A percentile compares a stretch with the other conserved stretches of the same genome.
Evolutionary conservation across 1,140 invertebrate genomes (phyloP).

Genomic region (Rhopalosiphum padi): DNA sequence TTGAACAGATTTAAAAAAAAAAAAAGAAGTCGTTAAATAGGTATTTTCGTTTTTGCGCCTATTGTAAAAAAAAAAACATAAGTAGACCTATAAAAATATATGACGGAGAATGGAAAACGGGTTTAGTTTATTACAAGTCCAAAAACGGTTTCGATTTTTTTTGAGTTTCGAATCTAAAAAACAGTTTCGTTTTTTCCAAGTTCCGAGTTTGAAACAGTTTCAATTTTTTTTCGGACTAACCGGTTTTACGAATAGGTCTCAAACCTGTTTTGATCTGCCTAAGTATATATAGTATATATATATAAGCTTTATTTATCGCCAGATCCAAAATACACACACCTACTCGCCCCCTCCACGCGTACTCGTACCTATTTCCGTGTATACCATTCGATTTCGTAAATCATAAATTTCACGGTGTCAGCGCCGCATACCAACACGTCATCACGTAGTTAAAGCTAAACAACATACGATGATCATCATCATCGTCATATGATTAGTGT

Average conservation of each 20-base stretch:
- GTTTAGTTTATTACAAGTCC: too few species aligned
- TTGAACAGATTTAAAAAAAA: too few species aligned
- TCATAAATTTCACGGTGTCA: neutral
- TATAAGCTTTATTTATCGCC: neutral
- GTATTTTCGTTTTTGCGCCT: neutral
- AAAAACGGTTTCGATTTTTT: neutral
- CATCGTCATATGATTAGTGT: too few species aligned
- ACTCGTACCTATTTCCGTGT: neutral
- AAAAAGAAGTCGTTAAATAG: neutral
- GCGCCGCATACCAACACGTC: neutral
- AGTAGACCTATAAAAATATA: neutral
- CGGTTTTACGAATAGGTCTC: neutral
- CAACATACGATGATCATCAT: too few species aligned
- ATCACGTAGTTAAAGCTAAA: neutral
- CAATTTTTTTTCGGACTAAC: neutral
- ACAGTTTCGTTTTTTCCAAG: slow-evolving; percentile 15
- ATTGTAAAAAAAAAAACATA: neutral
- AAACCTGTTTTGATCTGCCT: neutral
- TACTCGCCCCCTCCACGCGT: neutral
- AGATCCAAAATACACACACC: neutral
- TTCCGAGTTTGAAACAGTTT: neutral
- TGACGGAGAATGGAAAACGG: neutral
- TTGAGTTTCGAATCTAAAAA: too few species aligned
- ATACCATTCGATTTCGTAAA: neutral
- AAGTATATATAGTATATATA: neutral